Evolutionary conservation across 2,113 vertebrate genomes (phyloP), one percentile per base, ranked within the genome.

Genomic region (Arizona elegans): DNA sequence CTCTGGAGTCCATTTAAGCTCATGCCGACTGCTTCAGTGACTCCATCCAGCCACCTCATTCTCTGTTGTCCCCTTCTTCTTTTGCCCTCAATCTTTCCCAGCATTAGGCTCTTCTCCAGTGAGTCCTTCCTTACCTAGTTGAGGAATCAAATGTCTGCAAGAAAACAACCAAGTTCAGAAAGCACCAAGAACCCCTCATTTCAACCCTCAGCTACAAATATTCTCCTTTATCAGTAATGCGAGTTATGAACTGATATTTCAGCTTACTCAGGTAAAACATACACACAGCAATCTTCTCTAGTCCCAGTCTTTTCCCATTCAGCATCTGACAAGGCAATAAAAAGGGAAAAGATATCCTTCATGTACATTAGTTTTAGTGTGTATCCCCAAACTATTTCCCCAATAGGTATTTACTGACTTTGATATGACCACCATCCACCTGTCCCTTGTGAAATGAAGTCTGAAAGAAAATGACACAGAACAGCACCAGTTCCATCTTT

Each of bases 371-470:
- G 98, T 97, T 98, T 98, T 98, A 98, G 95, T 96, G 97, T 97
- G 96, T 97, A 98, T 98, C 97, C 97, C 97, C 97, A 97, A 38
- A 10, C 75, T 81, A 81, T 81, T 43, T 81, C 23, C 33, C 75
- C 75, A 43, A 81, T 21, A 97, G 98, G 98, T 98, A 98, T 98
- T 98, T 98, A 98, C 98, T 98, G 97, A 98, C 98, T 97, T 98
- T 98, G 98, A 97, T 97, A 96, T 96, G 95, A 95, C 97, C 98
- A 97, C 97, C 96, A 96, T 96, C 98, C 97, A 98, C 98, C 97
- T 99, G 98, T 99, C 98, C 98, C 99, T 98, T 98, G 98, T 98
- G 98, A 98, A 97, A 98, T 96, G 96, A 94, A 97, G 98, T 98
- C 98, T 97, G 95, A 97, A 98, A 98, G 98, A 96, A 98, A 98